Percentiles rank a stretch among this genome's conserved stretches.
These are phyloP conservation scores for Carassius auratus DNA, from an alignment of 2,113 vertebrate species.

Conservation along the genomic window DNA sequence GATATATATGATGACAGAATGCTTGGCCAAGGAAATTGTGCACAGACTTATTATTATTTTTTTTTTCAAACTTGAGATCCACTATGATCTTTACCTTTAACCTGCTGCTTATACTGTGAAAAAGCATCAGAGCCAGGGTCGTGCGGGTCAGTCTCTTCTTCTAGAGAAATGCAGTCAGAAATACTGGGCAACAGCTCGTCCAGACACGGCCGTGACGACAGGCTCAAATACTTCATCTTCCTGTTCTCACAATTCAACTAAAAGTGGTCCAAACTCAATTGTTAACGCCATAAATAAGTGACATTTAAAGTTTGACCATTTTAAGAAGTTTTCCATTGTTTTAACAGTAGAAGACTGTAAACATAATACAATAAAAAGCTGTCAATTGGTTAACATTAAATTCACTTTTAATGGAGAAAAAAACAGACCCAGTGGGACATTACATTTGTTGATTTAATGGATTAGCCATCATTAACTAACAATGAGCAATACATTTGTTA, in stretches of 20 bases:
- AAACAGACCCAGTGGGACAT: too few relatives aligned
- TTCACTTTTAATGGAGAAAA: too few relatives aligned
- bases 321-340: too few relatives aligned
- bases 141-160: constrained; percentile 63
- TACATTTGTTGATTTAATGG: too few relatives aligned
- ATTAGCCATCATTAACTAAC: too few relatives aligned
- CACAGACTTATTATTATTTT: too few relatives aligned
- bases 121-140: constrained; percentile 71
- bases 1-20: not conserved
- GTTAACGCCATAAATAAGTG: too few relatives aligned
- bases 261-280: constrained; percentile 39
- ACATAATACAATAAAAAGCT: too few relatives aligned
- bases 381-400: too few relatives aligned
- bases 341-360: too few relatives aligned
- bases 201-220: constrained; percentile 76
- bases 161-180: constrained; percentile 74
- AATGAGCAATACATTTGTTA: too few relatives aligned
- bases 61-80: not conserved
- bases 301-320: too few relatives aligned
- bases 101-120: constrained; percentile 77
- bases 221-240: constrained; percentile 79
- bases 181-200: constrained; percentile 79
- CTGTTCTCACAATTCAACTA: constrained; percentile 81
- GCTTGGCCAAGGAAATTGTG: not conserved
- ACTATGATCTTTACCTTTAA: constrained; percentile 71